Percentiles rank a stretch among this genome's conserved stretches.
phyloP scores from a whole-genome alignment of 1,140 invertebrate genomes.

The Drosophila prosaltans region DNA sequence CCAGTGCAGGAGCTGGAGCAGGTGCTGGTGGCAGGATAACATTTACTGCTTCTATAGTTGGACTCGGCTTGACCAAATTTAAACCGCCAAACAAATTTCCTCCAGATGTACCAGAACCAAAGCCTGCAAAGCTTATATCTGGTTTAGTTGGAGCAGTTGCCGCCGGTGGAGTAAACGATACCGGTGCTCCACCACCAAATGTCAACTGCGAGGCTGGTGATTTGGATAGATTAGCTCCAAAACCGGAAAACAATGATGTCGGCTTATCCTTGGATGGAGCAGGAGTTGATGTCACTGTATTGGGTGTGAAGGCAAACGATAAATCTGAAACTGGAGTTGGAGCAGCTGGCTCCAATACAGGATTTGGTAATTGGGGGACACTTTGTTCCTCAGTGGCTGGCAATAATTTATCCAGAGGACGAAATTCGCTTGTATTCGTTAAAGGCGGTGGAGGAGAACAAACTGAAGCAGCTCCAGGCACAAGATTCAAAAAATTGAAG shows the following conservation, averaged over 20 bases:
- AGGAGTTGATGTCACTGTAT: constrained; percentile 67
- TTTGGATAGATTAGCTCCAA: constrained; percentile 38
- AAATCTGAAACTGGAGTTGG: constrained; percentile 39
- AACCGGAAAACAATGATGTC: constrained; percentile 53
- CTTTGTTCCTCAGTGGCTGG: constrained; percentile 6
- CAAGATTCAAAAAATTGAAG: constrained; percentile 88
- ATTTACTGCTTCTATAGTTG: background rate
- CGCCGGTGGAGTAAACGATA: constrained; percentile 33
- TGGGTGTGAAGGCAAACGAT: constrained; percentile 66
- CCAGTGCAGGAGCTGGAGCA: background rate
- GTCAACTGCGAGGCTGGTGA: constrained; percentile 2
- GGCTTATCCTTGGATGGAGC: constrained; percentile 65
- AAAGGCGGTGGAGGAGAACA: constrained; percentile 86
- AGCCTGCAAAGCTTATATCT: constrained; percentile 37
- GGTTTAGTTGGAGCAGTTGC: constrained; percentile 22
- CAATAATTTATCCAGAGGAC: constrained; percentile 36
- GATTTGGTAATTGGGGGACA: background rate
- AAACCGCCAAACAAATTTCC: constrained; percentile 27
- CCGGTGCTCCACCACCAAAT: constrained; percentile 23
- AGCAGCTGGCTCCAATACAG: background rate
- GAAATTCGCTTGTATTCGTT: constrained; percentile 82
- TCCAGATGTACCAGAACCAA: background rate
- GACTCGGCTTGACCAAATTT: constrained; percentile 12
- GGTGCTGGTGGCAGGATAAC: background rate
- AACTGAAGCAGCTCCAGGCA: constrained; percentile 84